A percentile compares a stretch with the other conserved stretches of the same genome.
Conservation (phyloP, 2,113 vertebrate genomes). For the Melanerpes aurifrons region DNA sequence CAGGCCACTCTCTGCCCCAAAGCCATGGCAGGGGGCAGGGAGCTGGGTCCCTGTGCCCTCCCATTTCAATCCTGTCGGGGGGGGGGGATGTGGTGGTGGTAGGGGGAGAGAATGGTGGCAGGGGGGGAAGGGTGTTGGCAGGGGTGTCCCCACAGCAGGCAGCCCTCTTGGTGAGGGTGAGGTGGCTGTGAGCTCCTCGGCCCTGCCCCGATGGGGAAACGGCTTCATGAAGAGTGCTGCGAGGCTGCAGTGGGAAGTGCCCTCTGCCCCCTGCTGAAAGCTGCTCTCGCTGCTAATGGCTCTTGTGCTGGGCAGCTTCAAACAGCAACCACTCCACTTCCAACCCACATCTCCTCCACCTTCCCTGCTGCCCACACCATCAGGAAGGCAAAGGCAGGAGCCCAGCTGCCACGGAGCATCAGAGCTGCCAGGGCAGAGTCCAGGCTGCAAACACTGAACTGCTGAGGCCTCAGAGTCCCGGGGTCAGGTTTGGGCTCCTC, state of each 20-base stretch:
- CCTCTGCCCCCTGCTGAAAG: slow-evolving; percentile 47
- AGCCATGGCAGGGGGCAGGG: not conserved
- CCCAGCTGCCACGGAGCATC: not conserved
- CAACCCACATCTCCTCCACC: not conserved
- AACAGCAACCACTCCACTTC: slow-evolving; percentile 7
- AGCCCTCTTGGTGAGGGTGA: not conserved
- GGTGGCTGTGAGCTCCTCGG: not conserved
- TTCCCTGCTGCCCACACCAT: not conserved
- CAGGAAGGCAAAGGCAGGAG: not conserved
- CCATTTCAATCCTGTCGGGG: not conserved
- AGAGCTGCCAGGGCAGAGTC: not conserved
- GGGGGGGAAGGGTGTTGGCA: rapidly evolving
- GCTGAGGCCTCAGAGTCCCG: no score
- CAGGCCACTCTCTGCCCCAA: not conserved
- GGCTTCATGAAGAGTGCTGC: not conserved
- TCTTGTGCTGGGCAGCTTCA: slow-evolving; percentile 14
- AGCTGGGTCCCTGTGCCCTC: not conserved
- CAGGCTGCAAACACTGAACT: not conserved
- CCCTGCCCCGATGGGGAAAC: not conserved
- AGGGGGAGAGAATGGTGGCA: no score
- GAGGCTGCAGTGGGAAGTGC: slow-evolving; percentile 41
- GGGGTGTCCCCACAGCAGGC: not conserved
- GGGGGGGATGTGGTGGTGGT: no score
- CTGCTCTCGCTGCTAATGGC: slow-evolving; percentile 55
- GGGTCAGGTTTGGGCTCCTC: no score